These are phyloP conservation scores for Lypha dubia DNA, from an alignment of 2,888 invertebrate genomes.

Conservation along the genomic window DNA sequence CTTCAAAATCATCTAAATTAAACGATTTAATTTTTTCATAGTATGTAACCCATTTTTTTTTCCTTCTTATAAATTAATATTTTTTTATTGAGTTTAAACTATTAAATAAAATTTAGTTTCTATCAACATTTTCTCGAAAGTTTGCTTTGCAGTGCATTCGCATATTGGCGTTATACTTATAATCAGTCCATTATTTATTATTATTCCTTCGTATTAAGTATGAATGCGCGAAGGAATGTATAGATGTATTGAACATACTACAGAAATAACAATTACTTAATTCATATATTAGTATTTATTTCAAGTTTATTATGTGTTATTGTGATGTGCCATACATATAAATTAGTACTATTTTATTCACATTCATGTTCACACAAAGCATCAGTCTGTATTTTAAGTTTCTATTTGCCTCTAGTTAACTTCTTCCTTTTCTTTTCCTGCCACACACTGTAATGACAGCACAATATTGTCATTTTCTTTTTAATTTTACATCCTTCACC, in stretches of 20 bases:
- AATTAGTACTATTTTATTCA: slow-evolving; percentile 58
- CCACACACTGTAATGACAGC: not conserved
- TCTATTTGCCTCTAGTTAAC: not conserved
- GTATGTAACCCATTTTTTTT: slow-evolving; percentile 4
- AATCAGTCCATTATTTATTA: slow-evolving; percentile 9
- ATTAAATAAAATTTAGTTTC: not conserved
- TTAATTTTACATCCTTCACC: slow-evolving; percentile 5
- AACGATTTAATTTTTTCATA: not conserved
- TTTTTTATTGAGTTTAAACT: not conserved
- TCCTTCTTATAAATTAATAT: not conserved
- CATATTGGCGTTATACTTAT: slow-evolving; percentile 3
- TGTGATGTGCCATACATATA: slow-evolving; percentile 61
- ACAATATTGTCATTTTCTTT: slow-evolving; percentile 15
- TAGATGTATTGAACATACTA: not conserved
- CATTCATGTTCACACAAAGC: slow-evolving; percentile 18
- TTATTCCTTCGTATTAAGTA: slow-evolving; percentile 12
- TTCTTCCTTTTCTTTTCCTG: slow-evolving; percentile 56
- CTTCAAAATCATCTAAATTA: not conserved
- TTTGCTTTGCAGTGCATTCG: slow-evolving; percentile 15
- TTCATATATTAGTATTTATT: slow-evolving; percentile 58
- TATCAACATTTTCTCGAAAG: not conserved
- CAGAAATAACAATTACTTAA: slow-evolving; percentile 57
- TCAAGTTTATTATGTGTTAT: slow-evolving; percentile 58
- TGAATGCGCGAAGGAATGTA: not conserved
- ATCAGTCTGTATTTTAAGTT: not conserved